Conservation (phyloP, 2,797 vertebrate species). For the Bryconaethiops microstoma region DNA sequence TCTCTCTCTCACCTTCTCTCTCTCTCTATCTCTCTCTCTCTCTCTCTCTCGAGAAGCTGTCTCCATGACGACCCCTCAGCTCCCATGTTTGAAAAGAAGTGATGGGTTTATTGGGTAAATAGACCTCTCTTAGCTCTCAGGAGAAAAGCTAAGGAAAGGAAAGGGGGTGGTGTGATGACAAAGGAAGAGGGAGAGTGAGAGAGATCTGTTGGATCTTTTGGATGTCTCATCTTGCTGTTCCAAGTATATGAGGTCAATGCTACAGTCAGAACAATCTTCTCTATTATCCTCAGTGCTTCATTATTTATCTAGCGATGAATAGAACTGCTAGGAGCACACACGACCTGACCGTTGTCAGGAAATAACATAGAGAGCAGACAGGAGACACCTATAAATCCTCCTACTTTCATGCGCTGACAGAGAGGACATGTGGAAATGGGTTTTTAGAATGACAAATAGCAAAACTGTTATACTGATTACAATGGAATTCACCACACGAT, state of each 20-base stretch:
- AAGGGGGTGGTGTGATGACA: slow-evolving; percentile 41
- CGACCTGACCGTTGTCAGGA: slow-evolving; percentile 37
- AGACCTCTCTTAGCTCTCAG: slow-evolving; percentile 44
- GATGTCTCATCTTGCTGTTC: slow-evolving; percentile 23
- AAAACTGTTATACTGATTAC: slow-evolving; percentile 26
- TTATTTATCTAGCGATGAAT: slow-evolving; percentile 32
- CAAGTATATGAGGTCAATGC: slow-evolving; percentile 13
- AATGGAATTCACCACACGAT: not conserved
- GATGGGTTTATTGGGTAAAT: slow-evolving; percentile 57
- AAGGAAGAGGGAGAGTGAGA: slow-evolving; percentile 44
- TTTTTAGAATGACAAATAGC: slow-evolving; percentile 25
- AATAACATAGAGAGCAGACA: slow-evolving; percentile 40
- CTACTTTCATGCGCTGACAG: slow-evolving; percentile 44
- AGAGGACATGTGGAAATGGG: slow-evolving; percentile 15
- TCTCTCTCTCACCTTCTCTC: slow-evolving; percentile 26
- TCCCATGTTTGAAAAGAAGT: slow-evolving; percentile 55
- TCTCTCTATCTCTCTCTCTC: slow-evolving; percentile 19
- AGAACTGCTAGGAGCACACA: slow-evolving; percentile 43
- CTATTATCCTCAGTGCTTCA: slow-evolving; percentile 48
- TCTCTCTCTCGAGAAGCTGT: slow-evolving; percentile 41
- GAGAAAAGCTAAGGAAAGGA: slow-evolving; percentile 43
- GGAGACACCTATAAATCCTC: slow-evolving; percentile 51
- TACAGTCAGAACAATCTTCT: slow-evolving; percentile 24
- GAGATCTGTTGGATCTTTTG: slow-evolving; percentile 28
- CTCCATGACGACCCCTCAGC: slow-evolving; percentile 57